These are phyloP conservation scores for Drosophila limbata DNA, from an alignment of 2,888 invertebrate genomes.

Conservation along the genomic window DNA sequence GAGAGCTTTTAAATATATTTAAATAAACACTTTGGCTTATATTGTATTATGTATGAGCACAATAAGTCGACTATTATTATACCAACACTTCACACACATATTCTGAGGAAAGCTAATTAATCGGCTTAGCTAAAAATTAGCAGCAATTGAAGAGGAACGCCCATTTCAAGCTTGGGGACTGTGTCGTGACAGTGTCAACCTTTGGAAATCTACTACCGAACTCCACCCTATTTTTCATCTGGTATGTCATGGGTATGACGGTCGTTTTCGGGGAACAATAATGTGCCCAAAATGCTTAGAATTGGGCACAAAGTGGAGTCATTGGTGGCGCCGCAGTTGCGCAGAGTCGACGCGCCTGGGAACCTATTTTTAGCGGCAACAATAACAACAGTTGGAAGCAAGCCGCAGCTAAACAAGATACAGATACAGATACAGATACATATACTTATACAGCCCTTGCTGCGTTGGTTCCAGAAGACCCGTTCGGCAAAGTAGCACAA, in stretches of 20 bases:
- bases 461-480: conserved; percentile 52
- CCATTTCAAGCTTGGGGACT: conserved; percentile 23
- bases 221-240: conserved; percentile 35
- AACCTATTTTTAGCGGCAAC: conserved; percentile 68
- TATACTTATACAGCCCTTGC: conserved; percentile 55
- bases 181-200: conserved; percentile 29
- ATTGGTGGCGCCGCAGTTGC: conserved; percentile 56
- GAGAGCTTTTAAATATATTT: conserved; percentile 67
- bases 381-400: conserved; percentile 32
- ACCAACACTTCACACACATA: conserved; percentile 42
- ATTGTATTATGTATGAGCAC: conserved; percentile 21
- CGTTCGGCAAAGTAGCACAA: conserved; percentile 75
- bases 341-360: conserved; percentile 59
- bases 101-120: conserved; percentile 58
- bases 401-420: conserved; percentile 27
- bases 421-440: conserved; percentile 30
- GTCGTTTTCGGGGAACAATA: conserved; percentile 56
- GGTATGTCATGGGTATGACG: conserved; percentile 25
- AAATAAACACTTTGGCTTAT: conserved; percentile 63
- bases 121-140: conserved; percentile 48
- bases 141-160: conserved; percentile 31
- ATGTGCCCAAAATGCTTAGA: conserved; percentile 59
- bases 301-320: conserved; percentile 62
- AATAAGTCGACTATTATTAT: conserved; percentile 37
- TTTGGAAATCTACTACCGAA: conserved; percentile 15